Conservation (phyloP, 1,140 invertebrate species). For the Cephus cinctus region DNA sequence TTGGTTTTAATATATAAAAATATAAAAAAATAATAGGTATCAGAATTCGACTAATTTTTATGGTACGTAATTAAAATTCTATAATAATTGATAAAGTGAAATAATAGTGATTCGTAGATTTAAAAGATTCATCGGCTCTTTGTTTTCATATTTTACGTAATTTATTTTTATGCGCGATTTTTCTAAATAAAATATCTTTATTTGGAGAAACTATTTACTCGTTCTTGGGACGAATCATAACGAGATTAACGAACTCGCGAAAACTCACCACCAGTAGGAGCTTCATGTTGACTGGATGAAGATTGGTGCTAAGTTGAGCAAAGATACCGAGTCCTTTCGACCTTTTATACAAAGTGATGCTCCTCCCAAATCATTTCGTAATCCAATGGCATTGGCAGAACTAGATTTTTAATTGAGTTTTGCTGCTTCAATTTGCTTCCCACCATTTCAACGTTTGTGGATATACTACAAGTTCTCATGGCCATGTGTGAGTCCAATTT, state of each 20-base stretch:
- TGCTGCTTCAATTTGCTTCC: too few species aligned
- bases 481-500: too few species aligned
- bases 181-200: slow-evolving; percentile 10
- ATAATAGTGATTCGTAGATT: background rate
- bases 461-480: too few species aligned
- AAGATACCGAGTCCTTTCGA: slow-evolving; percentile 39
- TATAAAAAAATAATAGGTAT: too few species aligned
- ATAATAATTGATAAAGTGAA: slow-evolving; percentile 5
- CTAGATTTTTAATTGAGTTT: slow-evolving; percentile 27
- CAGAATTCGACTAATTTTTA: too few species aligned
- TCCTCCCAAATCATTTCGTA: slow-evolving; percentile 42
- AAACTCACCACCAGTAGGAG: slow-evolving; percentile 47
- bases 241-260: background rate
- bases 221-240: background rate
- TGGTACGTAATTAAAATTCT: slow-evolving; percentile 25
- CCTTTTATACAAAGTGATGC: slow-evolving; percentile 48
- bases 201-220: background rate
- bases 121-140: background rate
- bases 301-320: slow-evolving; percentile 39
- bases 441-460: too few species aligned
- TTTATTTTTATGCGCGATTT: slow-evolving; percentile 1
- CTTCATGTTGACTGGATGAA: slow-evolving; percentile 46
- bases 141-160: slow-evolving; percentile 4
- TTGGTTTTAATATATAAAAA: too few species aligned
- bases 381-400: slow-evolving; percentile 31